Evolutionary conservation across 2,888 invertebrate genomes (phyloP).

Genomic region (Phasia obesa): DNA sequence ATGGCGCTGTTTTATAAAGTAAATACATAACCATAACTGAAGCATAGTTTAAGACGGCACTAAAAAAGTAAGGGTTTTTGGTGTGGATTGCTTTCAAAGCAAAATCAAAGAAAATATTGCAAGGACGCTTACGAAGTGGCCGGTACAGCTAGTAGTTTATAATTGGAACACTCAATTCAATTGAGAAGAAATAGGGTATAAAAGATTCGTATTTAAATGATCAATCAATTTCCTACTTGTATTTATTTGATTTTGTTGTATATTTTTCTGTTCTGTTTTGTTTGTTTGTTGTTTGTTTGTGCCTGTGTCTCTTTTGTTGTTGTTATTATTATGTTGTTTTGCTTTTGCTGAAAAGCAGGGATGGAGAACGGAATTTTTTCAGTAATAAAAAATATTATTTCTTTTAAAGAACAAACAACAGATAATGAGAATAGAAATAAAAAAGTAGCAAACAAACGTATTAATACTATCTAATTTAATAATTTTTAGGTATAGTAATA

Average conservation of each 20-base stretch:
- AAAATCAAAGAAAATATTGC: too few species aligned
- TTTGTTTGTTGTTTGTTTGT: constrained; percentile 58
- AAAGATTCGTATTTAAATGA: constrained; percentile 13
- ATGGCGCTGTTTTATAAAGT: too few species aligned
- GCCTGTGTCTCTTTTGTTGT: constrained; percentile 31
- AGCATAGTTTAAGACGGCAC: too few species aligned
- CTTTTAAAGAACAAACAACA: background rate
- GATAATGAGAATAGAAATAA: background rate
- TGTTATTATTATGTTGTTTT: constrained; percentile 54
- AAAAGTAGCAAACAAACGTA: too few species aligned
- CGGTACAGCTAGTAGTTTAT: too few species aligned
- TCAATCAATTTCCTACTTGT: constrained; percentile 34
- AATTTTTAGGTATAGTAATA: too few species aligned
- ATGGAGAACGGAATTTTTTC: background rate
- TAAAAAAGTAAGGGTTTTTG: too few species aligned
- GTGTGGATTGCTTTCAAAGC: too few species aligned
- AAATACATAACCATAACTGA: too few species aligned
- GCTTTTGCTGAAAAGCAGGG: constrained; percentile 46
- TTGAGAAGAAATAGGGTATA: constrained; percentile 19
- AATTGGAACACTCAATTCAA: background rate
- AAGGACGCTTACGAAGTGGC: too few species aligned
- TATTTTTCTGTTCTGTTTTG: constrained; percentile 55
- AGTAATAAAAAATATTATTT: background rate
- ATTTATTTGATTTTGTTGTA: constrained; percentile 43
- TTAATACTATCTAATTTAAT: too few species aligned